These are phyloP conservation scores for Spilosoma lubricipeda DNA, from an alignment of 2,888 invertebrate species.

Conservation along the genomic window DNA sequence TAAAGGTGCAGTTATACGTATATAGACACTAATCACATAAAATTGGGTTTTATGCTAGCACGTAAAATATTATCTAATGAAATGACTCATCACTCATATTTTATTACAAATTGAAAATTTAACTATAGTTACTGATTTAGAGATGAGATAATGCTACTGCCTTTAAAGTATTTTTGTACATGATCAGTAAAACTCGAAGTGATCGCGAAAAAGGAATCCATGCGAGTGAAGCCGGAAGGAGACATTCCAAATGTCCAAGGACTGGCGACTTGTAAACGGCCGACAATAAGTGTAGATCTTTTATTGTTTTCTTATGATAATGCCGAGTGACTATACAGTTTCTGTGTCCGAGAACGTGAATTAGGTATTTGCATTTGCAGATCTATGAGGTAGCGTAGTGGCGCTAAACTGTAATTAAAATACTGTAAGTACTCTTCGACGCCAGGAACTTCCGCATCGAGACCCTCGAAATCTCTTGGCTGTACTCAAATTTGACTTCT, in stretches of 20 bases:
- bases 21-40: conserved; percentile 34
- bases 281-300: conserved; percentile 43
- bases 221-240: conserved; percentile 45
- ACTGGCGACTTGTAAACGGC: conserved; percentile 31
- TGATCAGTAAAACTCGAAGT: conserved; percentile 34
- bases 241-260: conserved; percentile 44
- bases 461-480: conserved; percentile 60
- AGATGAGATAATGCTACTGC: conserved; percentile 21
- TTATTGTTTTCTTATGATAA: conserved; percentile 51
- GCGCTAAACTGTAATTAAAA: conserved; percentile 32
- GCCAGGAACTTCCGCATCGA: conserved; percentile 63
- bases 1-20: conserved; percentile 21
- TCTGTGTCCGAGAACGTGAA: conserved; percentile 20
- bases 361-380: conserved; percentile 28
- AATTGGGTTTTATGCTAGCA: conserved; percentile 32
- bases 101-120: conserved; percentile 25
- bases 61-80: conserved; percentile 32
- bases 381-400: conserved; percentile 21
- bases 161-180: conserved; percentile 22
- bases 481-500: conserved; percentile 76
- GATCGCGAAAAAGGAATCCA: conserved; percentile 37
- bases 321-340: conserved; percentile 21
- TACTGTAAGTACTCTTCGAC: conserved; percentile 30
- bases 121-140: conserved; percentile 16
- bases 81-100: conserved; percentile 37